Evolutionary conservation across 2,888 invertebrate genomes (phyloP).

Genomic region (Lobophora halterata): DNA sequence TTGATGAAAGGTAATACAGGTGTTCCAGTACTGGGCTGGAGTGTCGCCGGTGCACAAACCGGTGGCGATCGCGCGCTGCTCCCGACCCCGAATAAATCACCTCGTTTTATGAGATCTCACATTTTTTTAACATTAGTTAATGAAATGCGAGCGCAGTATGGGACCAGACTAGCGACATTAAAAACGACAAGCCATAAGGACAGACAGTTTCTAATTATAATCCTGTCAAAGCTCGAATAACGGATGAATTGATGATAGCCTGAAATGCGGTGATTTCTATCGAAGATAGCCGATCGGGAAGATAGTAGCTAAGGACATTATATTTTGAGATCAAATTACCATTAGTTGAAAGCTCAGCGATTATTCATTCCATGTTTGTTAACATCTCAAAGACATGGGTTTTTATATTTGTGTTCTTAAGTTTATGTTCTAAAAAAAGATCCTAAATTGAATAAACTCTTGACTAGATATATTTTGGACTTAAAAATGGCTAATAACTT

Average conservation of each 20-base stretch:
- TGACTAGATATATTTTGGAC: too few relatives aligned
- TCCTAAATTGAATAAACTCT: too few relatives aligned
- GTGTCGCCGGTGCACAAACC: constrained; percentile 38
- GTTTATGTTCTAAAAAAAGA: too few relatives aligned
- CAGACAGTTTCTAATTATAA: constrained; percentile 80
- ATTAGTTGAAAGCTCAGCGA: background rate
- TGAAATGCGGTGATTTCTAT: constrained; percentile 68
- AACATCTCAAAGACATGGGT: too few relatives aligned
- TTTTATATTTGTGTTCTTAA: too few relatives aligned
- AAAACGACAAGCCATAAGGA: constrained; percentile 76
- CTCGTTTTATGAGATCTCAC: constrained; percentile 74
- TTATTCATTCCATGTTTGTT: too few relatives aligned
- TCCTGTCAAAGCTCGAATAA: constrained; percentile 77
- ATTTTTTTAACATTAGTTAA: constrained; percentile 75
- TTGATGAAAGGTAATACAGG: constrained; percentile 22
- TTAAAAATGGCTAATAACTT: too few relatives aligned
- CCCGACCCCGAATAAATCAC: constrained; percentile 77
- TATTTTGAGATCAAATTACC: constrained; percentile 56
- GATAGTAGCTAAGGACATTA: constrained; percentile 68
- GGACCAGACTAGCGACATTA: constrained; percentile 77
- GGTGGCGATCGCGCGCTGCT: constrained; percentile 72
- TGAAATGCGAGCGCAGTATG: constrained; percentile 80
- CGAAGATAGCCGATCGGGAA: constrained; percentile 61
- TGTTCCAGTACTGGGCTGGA: constrained; percentile 4
- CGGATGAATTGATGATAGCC: constrained; percentile 75